Conservation (phyloP, 2,113 vertebrate genomes). For the Dicentrarchus labrax region DNA sequence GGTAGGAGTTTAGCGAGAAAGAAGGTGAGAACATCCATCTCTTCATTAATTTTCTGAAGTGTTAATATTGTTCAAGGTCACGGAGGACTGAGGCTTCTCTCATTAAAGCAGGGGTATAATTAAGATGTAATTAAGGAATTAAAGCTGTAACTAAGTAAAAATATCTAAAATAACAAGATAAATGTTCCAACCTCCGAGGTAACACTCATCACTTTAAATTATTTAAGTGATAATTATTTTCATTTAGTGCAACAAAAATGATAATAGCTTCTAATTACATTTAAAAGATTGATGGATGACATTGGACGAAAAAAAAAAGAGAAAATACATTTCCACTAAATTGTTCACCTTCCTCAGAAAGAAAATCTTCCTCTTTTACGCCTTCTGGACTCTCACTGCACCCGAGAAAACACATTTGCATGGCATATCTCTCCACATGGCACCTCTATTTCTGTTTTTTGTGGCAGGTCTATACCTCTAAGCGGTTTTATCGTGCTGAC, state of each 20-base stretch:
- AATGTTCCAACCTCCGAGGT: neutral
- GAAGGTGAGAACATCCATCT: neutral
- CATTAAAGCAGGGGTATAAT: neutral
- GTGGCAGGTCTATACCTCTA: conserved; percentile 27
- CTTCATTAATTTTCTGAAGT: neutral
- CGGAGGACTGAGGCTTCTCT: neutral
- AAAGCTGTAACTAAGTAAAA: conserved; percentile 1
- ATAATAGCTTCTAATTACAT: neutral
- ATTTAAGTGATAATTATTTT: neutral
- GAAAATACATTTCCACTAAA: conserved; percentile 16
- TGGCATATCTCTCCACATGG: neutral
- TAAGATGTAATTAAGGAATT: conserved; percentile 27
- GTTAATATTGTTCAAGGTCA: conserved; percentile 32
- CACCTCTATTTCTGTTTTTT: conserved; percentile 28
- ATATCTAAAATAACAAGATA: neutral
- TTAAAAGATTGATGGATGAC: conserved; percentile 2
- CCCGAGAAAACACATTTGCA: conserved; percentile 44
- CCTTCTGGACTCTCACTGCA: neutral
- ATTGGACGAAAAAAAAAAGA: neutral
- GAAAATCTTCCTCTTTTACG: neutral
- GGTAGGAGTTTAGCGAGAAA: neutral
- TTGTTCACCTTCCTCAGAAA: neutral
- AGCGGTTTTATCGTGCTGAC: conserved; percentile 63
- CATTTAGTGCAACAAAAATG: neutral
- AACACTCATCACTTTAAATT: neutral